Evolutionary conservation across 2,888 invertebrate species (phyloP), one percentile per base, ranked within the genome.

Genomic region (Auanema sp.): DNA sequence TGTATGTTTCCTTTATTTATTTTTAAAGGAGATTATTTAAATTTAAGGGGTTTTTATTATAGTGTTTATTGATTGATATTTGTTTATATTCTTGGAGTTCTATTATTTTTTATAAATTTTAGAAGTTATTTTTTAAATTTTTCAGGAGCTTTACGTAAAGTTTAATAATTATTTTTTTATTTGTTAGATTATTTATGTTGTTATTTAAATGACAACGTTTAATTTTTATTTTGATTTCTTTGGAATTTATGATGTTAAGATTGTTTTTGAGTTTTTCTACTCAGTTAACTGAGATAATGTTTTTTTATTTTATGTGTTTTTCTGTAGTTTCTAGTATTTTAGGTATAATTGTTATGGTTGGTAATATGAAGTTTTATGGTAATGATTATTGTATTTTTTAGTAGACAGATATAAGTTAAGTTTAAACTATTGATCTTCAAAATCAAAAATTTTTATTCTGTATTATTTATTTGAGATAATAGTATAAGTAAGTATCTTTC

Each of bases 51-150:
- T 83, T 88, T 85, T 85, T 87, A 75, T 65, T 73, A 66, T 66
- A 65, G 60, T 63, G 56, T 66, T 65, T 69, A 66, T 69, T 66
- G 64, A 44, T 65, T 68, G 63, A 33, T 72, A 50, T 64, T 72
- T 61, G 41, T 52, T 44, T 73, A 58, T 66, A 70, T 75, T 56
- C 58, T 73, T 25, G 65, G 55, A 57, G 60, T 81, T 65, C 76
- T 83, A 68, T 65, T 72, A 41, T 72, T 88, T 83, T 83, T 88
- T 85, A 85, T 88, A 62, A 68, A 69, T 71, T 77, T 70, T 71
- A 69, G 65, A 44, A 72, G 74, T 68, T 72, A 72, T 73, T 75
- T 71, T 63, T 68, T 72, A 44, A 73, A 67, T 67, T 76, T 74
- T 69, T 71, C 71, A 24, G 75, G 75, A 16, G 73, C 71, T 65